These are phyloP conservation scores for Nasonia vitripennis DNA, from an alignment of 1,140 invertebrate species.

Conservation along the genomic window DNA sequence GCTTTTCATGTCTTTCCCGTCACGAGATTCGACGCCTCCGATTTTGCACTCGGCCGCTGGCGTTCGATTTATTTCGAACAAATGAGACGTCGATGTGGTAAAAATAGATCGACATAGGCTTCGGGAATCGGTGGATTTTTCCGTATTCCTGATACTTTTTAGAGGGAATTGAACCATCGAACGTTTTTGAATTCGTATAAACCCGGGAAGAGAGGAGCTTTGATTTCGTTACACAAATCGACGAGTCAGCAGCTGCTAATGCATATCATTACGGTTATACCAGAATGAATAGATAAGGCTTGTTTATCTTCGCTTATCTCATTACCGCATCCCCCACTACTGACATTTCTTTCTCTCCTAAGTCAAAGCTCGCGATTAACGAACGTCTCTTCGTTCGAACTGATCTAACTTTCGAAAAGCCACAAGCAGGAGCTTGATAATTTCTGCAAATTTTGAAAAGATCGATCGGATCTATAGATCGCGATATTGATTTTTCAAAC, in stretches of 20 bases:
- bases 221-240: too few species aligned
- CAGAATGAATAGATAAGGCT: too few species aligned
- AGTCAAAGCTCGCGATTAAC: too few species aligned
- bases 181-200: not conserved
- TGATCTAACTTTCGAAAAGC: not conserved
- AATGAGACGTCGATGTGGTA: not conserved
- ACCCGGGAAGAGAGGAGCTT: too few species aligned
- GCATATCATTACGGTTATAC: too few species aligned
- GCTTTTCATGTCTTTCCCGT: not conserved
- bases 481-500: not conserved
- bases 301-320: too few species aligned
- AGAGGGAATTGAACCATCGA: not conserved
- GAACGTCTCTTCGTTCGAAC: too few species aligned
- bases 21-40: not conserved
- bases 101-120: not conserved
- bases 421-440: not conserved
- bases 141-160: not conserved
- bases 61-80: not conserved
- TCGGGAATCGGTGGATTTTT: not conserved
- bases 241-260: too few species aligned
- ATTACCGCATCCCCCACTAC: too few species aligned
- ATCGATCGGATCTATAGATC: not conserved
- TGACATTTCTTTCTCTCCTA: too few species aligned
- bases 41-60: not conserved
- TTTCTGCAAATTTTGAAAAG: not conserved